Evolutionary conservation across 2,113 vertebrate species (phyloP).

Genomic region (Thalassarche chlororhynchos): DNA sequence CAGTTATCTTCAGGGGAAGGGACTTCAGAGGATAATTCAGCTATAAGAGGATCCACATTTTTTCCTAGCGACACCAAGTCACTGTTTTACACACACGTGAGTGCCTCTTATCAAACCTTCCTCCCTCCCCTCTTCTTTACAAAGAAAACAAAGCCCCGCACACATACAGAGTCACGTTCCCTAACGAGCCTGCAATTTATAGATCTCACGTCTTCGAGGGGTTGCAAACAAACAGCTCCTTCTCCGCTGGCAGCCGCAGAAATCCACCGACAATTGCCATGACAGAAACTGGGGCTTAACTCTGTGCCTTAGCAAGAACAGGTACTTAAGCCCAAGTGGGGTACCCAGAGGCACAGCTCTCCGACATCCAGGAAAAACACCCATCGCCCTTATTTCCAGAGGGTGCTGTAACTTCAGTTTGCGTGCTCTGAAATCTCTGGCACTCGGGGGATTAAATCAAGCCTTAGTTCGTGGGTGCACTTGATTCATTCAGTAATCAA

Average conservation of each 20-base stretch:
- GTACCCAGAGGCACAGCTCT: not conserved
- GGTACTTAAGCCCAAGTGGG: not conserved
- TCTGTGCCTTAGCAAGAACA: not conserved
- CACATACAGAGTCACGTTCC: not conserved
- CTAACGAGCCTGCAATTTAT: not conserved
- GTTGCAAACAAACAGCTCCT: not conserved
- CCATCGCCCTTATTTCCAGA: not conserved
- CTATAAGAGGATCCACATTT: not conserved
- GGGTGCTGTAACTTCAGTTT: not conserved
- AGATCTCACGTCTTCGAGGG: not conserved
- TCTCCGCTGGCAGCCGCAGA: not conserved
- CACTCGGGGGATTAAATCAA: constrained; percentile 24
- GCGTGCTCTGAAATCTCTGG: not conserved
- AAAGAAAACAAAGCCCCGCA: not conserved
- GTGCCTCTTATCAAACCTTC: not conserved
- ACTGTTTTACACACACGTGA: not conserved
- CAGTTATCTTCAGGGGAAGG: not conserved
- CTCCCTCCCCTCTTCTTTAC: not conserved
- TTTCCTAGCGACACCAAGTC: not conserved
- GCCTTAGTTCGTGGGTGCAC: not conserved
- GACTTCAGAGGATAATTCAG: not conserved
- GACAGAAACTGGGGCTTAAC: not conserved
- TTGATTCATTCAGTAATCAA: constrained; percentile 30
- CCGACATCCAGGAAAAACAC: not conserved
- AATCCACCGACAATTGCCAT: not conserved